Conservation (phyloP, 2,113 vertebrate genomes). For the Myodes glareolus region DNA sequence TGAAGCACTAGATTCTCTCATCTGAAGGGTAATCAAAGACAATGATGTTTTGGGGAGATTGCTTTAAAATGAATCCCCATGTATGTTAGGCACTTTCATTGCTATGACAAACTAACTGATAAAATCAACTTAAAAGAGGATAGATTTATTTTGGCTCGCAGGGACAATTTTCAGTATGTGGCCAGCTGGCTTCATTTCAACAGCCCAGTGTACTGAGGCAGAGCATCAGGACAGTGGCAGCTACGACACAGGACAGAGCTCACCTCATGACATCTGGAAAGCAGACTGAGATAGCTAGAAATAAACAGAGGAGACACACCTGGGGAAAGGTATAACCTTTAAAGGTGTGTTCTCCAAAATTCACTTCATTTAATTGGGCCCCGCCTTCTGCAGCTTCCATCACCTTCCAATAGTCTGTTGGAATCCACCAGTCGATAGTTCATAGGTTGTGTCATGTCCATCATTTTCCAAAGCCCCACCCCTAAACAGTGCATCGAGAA, state of each 20-base stretch:
- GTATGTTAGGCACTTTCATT: neutral
- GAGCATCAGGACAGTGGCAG: neutral
- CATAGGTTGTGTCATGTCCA: no score
- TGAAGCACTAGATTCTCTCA: conserved; percentile 2
- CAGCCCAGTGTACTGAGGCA: neutral
- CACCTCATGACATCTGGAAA: neutral
- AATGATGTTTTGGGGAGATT: neutral
- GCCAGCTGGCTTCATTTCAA: neutral
- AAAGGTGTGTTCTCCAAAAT: neutral
- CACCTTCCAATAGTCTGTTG: neutral
- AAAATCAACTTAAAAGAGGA: neutral
- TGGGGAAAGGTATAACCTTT: neutral
- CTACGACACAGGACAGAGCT: neutral
- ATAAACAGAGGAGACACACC: neutral
- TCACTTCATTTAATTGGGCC: neutral
- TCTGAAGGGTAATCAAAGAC: conserved; percentile 50
- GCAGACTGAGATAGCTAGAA: neutral
- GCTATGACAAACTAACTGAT: conserved; percentile 12
- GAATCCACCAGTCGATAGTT: neutral
- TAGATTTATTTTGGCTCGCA: neutral
- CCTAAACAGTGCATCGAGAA: neutral
- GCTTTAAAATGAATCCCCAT: conserved; percentile 45
- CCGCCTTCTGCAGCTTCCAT: neutral
- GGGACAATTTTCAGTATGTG: neutral
- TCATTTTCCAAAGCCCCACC: neutral